phyloP scores from a whole-genome alignment of 2,113 vertebrate genomes.

The Nycticebus coucang region DNA sequence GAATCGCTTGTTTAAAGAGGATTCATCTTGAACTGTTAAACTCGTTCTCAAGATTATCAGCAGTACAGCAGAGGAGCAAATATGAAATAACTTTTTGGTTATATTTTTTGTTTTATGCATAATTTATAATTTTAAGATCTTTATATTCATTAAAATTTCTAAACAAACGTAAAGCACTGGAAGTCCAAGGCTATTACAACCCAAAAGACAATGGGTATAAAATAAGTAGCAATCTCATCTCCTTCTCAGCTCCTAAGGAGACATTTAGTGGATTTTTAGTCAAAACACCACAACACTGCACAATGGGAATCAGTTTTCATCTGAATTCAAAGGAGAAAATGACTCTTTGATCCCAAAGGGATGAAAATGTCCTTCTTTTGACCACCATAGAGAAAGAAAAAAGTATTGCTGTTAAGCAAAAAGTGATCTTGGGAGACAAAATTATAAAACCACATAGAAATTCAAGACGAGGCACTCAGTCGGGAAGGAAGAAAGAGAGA shows the following conservation, averaged over 20 bases:
- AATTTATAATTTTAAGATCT: background rate
- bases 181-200: background rate
- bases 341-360: conserved; percentile 25
- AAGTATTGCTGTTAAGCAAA: background rate
- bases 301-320: conserved; percentile 21
- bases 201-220: background rate
- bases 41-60: background rate
- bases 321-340: conserved; percentile 28
- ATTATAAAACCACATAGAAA: background rate
- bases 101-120: background rate
- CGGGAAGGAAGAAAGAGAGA: background rate
- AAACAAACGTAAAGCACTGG: background rate
- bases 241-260: background rate
- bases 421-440: background rate
- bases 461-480: background rate
- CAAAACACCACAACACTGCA: background rate
- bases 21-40: background rate
- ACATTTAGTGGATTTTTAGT: background rate
- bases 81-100: background rate
- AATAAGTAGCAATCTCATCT: conserved; percentile 19
- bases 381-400: background rate
- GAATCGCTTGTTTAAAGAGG: background rate
- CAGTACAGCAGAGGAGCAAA: background rate
- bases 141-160: background rate
- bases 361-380: conserved; percentile 22